Evolutionary conservation across 2,113 vertebrate species (phyloP).

Genomic region (Lethenteron reissneri): DNA sequence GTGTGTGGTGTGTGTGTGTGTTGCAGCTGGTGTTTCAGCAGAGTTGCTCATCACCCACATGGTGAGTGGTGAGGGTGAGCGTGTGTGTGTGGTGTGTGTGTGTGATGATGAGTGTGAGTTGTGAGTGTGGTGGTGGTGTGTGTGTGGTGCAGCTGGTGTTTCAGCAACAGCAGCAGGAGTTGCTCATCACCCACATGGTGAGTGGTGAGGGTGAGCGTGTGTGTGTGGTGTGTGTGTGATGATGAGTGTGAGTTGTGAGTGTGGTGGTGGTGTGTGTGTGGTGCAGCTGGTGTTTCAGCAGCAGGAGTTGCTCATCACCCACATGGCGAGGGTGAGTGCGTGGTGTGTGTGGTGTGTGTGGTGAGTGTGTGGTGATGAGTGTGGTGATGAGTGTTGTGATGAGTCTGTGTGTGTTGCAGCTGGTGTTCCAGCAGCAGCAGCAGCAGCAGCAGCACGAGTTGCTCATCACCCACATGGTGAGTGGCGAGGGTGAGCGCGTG

Average conservation of each 20-base stretch:
- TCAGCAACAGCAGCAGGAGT: slow-evolving; percentile 50
- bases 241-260: slow-evolving; percentile 7
- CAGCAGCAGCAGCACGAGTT: slow-evolving; percentile 56
- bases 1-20: no score
- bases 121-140: no score
- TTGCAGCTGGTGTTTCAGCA: no score
- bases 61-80: slow-evolving; percentile 62
- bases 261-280: no score
- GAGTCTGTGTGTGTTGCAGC: no score
- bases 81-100: slow-evolving; percentile 32
- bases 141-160: neutral
- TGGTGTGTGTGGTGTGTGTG: no score
- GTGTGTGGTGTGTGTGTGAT: slow-evolving; percentile 25
- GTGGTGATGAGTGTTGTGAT: no score
- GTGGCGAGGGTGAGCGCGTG: slow-evolving; percentile 63
- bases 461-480: slow-evolving; percentile 71
- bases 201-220: slow-evolving; percentile 67
- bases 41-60: slow-evolving; percentile 57
- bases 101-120: no score
- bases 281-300: no score
- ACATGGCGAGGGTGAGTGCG: no score
- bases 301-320: no score
- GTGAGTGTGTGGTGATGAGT: no score
- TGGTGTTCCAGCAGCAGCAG: slow-evolving; percentile 35
- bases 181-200: slow-evolving; percentile 70